A percentile compares a stretch with the other conserved stretches of the same genome.
phyloP scores from a whole-genome alignment of 2,797 vertebrate species.

The Muscicapa striata region DNA sequence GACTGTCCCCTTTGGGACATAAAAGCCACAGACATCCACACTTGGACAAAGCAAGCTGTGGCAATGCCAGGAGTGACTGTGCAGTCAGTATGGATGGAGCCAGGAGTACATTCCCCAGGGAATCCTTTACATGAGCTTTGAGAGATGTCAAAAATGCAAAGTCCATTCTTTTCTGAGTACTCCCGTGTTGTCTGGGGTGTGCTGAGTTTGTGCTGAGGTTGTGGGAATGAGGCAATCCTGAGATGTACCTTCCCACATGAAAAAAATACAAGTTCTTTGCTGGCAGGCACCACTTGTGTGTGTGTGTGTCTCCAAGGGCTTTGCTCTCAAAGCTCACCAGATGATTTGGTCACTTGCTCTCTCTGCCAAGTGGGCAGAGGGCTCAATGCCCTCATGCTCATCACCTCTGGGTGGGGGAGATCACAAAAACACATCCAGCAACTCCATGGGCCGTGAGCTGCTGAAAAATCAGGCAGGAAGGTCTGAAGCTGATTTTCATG shows the following conservation, averaged over 20 bases:
- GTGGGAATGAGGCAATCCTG: not conserved
- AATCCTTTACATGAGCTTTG: not conserved
- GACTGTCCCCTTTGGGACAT: not conserved
- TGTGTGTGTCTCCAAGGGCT: not conserved
- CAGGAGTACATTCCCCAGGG: not conserved
- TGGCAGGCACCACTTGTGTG: not conserved
- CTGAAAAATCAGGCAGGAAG: not conserved
- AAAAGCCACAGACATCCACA: not conserved
- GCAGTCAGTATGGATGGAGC: not conserved
- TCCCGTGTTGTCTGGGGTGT: not conserved
- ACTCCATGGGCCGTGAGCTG: not conserved
- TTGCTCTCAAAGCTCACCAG: not conserved
- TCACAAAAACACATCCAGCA: not conserved
- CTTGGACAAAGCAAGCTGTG: not conserved
- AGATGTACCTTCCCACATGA: not conserved
- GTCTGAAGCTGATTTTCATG: not conserved
- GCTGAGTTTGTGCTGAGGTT: not conserved
- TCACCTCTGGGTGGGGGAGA: not conserved
- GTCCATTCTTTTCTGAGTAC: not conserved
- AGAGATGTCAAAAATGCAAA: not conserved
- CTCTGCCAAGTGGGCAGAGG: not conserved
- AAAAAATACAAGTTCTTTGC: not conserved
- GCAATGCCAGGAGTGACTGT: not conserved
- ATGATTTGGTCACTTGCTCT: accelerated
- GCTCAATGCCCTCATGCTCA: not conserved